Conservation (phyloP, 2,113 vertebrate species). For the Empidonax traillii region DNA sequence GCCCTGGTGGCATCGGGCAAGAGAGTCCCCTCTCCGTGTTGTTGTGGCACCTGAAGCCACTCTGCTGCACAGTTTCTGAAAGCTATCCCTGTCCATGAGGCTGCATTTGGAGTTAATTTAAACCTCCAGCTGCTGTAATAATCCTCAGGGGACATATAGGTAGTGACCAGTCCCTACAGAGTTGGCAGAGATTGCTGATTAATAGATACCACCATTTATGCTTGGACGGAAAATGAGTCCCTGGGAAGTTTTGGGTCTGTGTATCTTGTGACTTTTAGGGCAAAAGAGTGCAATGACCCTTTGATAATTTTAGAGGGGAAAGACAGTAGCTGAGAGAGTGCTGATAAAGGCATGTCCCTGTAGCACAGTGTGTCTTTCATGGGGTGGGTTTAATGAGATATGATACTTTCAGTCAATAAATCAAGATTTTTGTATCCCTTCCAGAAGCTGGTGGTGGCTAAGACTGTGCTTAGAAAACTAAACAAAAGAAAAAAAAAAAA, state of each 20-base stretch:
- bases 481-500: background rate
- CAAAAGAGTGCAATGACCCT: background rate
- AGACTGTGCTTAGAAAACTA: background rate
- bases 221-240: background rate
- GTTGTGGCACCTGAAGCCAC: rapidly evolving
- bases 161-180: background rate
- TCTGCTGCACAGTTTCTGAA: background rate
- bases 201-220: background rate
- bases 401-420: background rate
- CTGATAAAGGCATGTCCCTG: background rate
- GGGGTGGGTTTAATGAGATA: background rate
- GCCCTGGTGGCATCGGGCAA: rapidly evolving
- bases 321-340: background rate
- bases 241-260: background rate
- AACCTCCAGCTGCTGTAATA: background rate
- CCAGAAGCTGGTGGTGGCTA: background rate
- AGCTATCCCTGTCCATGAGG: background rate
- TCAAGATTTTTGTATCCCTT: background rate
- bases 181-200: background rate
- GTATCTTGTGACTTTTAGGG: background rate
- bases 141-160: background rate
- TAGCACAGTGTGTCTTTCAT: background rate
- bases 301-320: background rate
- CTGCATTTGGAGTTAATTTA: background rate
- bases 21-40: rapidly evolving